Evolutionary conservation across 1,140 invertebrate genomes (phyloP), one percentile per base, ranked within the genome.

Genomic region (Lucilia sericata): DNA sequence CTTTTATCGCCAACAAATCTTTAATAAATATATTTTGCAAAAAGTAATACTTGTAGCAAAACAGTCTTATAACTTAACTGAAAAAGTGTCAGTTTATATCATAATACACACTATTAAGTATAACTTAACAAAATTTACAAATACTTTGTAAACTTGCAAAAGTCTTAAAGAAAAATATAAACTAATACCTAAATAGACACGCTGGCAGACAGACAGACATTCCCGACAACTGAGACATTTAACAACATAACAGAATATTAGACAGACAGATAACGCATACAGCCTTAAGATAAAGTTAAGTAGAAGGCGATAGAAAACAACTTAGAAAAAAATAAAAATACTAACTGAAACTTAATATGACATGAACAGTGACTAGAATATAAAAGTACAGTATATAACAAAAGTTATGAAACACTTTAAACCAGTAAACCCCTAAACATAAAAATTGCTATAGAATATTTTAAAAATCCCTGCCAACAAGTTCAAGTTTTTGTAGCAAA

Each of bases 301-400:
- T 42, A 42, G 42, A 42, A 42, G 42, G 42, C 42, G 42, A 60
- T 60, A 60, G 14, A 60, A n/a, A 60, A 17, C n/a, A 60, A 21
- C 21, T 70, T 70, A 5, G 19, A 19, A 70, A 21, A 70, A 21
- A 70, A n/a, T 60, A 17, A 14, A 60, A 60, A 60, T n/a, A n/a
- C n/a, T 60, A 70, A 70, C n/a, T 70, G 65, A 70, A 70, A 21
- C 19, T 70, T 70, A 70, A 70, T 70, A 70, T 70, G 65, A 70
- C 65, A 70, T 70, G 65, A 70, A 70, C n/a, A 70, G 21, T 55
- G 51, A 55, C 51, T 55, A n/a, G 51, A 42, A 55, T 55, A 55
- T 55, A 55, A 55, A 42, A 36, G 8, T 42, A 42, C 42, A 42
- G 42, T 42, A 5, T 42, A 42, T 1, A 3, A 10, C 0, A 42